A percentile compares a stretch with the other conserved stretches of the same genome.
phyloP scores from a whole-genome alignment of 1,140 invertebrate genomes.

The Harlomillsia oculata region DNA sequence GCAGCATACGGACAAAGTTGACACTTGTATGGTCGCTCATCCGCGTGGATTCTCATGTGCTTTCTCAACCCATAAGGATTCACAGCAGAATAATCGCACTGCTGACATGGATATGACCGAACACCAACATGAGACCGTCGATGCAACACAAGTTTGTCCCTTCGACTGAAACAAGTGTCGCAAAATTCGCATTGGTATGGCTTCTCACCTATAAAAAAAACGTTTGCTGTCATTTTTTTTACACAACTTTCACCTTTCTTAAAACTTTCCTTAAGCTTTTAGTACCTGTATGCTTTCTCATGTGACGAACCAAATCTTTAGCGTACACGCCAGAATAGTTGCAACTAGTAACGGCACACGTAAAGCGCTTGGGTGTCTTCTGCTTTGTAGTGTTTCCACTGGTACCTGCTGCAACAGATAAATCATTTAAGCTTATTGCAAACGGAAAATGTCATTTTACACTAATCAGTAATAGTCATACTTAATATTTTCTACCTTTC shows the following conservation, averaged over 20 bases:
- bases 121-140: conserved; percentile 54
- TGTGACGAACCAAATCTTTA: conserved; percentile 40
- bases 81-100: conserved; percentile 36
- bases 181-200: conserved; percentile 63
- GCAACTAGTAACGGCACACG: conserved; percentile 36
- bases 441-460: no score
- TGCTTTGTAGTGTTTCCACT: neutral
- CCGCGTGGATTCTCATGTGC: conserved; percentile 37
- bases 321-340: conserved; percentile 37
- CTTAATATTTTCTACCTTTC: no score
- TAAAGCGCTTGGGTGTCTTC: neutral
- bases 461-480: no score
- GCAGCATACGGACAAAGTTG: conserved; percentile 44
- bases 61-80: conserved; percentile 36
- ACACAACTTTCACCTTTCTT: neutral
- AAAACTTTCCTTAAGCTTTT: conserved; percentile 9
- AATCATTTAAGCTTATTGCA: no score
- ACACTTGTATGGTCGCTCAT: conserved; percentile 42
- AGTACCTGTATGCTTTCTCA: conserved; percentile 39
- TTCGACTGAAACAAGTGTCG: conserved; percentile 59
- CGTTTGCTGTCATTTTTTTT: conserved; percentile 5
- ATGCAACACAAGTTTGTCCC: conserved; percentile 54
- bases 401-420: no score
- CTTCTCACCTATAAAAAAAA: conserved; percentile 48
- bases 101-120: conserved; percentile 50